Conservation (phyloP, 2,888 invertebrate genomes). For the Helleia helle region DNA sequence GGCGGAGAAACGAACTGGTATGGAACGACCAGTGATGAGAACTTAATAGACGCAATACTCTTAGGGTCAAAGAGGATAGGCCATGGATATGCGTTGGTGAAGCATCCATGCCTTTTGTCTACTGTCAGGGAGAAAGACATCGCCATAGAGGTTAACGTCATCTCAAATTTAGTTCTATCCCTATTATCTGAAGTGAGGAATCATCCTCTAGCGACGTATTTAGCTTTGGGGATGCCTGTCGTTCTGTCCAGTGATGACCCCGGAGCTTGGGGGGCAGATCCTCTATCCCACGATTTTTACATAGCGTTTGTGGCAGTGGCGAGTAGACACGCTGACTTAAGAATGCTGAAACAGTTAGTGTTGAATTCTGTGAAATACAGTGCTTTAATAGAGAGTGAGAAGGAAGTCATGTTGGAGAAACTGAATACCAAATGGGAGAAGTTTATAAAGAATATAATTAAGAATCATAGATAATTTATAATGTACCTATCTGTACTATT, state of each 20-base stretch:
- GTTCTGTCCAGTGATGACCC: slow-evolving; percentile 88
- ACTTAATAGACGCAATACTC: slow-evolving; percentile 83
- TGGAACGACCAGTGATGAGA: slow-evolving; percentile 78
- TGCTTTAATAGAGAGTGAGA: slow-evolving; percentile 43
- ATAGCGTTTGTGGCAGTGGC: slow-evolving; percentile 84
- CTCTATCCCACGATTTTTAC: slow-evolving; percentile 85
- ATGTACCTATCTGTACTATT: not conserved
- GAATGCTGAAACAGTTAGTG: slow-evolving; percentile 82
- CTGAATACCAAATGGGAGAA: slow-evolving; percentile 41
- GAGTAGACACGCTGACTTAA: slow-evolving; percentile 78
- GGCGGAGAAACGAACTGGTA: slow-evolving; percentile 88
- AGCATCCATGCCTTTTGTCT: slow-evolving; percentile 79
- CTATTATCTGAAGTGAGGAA: slow-evolving; percentile 82
- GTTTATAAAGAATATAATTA: slow-evolving; percentile 35
- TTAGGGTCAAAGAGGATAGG: slow-evolving; percentile 84
- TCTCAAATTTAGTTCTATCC: slow-evolving; percentile 84
- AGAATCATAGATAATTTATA: slow-evolving; percentile 9
- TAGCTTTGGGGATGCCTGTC: slow-evolving; percentile 80
- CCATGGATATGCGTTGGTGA: slow-evolving; percentile 82
- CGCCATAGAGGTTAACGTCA: slow-evolving; percentile 84
- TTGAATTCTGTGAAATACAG: slow-evolving; percentile 83
- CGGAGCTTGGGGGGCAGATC: slow-evolving; percentile 82
- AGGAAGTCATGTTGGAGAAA: slow-evolving; percentile 29
- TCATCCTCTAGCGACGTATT: slow-evolving; percentile 79
- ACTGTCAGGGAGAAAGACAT: slow-evolving; percentile 74